Percentiles rank a stretch among this genome's conserved stretches.
Evolutionary conservation across 1,140 invertebrate species (phyloP).

Genomic region (Zaprionus kolodkinae): DNA sequence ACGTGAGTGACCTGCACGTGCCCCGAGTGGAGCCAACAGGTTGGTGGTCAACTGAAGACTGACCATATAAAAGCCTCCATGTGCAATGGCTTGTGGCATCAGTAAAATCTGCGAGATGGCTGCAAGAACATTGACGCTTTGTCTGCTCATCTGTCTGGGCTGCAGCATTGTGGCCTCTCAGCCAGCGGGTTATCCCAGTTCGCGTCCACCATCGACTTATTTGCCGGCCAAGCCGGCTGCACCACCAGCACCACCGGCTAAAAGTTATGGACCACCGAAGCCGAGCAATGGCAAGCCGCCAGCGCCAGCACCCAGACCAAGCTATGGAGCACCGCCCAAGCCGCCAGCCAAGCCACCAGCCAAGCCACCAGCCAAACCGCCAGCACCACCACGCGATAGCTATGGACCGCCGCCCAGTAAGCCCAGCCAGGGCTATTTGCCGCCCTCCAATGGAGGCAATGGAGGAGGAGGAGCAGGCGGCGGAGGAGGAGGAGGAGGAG

Average conservation of each 20-base stretch:
- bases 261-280: slow-evolving; percentile 45
- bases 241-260: slow-evolving; percentile 24
- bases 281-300: slow-evolving; percentile 23
- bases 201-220: slow-evolving; percentile 61
- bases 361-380: slow-evolving; percentile 42
- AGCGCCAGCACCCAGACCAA: slow-evolving; percentile 29
- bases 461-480: slow-evolving; percentile 23
- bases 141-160: slow-evolving; percentile 24
- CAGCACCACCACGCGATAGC: slow-evolving; percentile 42
- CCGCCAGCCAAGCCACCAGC: slow-evolving; percentile 36
- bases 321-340: slow-evolving; percentile 32
- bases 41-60: slow-evolving; percentile 50
- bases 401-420: slow-evolving; percentile 58
- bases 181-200: slow-evolving; percentile 62
- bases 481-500: slow-evolving; percentile 32
- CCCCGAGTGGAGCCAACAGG: slow-evolving; percentile 23
- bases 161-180: slow-evolving; percentile 20
- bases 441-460: slow-evolving; percentile 49
- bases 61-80: slow-evolving; percentile 33
- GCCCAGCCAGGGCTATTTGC: slow-evolving; percentile 50
- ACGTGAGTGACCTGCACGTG: slow-evolving; percentile 53
- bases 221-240: slow-evolving; percentile 52
- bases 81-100: slow-evolving; percentile 21
- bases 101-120: slow-evolving; percentile 50
- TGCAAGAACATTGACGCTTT: slow-evolving; percentile 28